Conservation (phyloP, 2,888 invertebrate genomes). For the Tenodera sinensis region DNA sequence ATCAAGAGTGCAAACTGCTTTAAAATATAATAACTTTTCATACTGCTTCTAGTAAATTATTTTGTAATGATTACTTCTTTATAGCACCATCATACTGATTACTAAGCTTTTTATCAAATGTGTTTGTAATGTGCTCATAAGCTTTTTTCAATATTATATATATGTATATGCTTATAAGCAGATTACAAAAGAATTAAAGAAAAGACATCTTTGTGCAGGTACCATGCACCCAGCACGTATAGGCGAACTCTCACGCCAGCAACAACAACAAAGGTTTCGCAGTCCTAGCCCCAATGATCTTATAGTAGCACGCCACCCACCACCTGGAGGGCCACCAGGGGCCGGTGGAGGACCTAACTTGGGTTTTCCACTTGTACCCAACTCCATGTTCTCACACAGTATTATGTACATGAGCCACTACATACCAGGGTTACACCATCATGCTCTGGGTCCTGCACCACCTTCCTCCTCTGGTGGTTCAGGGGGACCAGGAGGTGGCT, state of each 20-base stretch:
- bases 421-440: conserved; percentile 55
- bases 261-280: conserved; percentile 29
- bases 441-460: neutral
- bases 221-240: conserved; percentile 49
- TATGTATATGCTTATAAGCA: no score
- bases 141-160: neutral
- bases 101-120: no score
- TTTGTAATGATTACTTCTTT: no score
- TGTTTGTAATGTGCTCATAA: neutral
- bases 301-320: conserved; percentile 33
- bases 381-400: conserved; percentile 83
- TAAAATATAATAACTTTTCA: no score
- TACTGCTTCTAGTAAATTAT: no score
- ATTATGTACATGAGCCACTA: conserved; percentile 92
- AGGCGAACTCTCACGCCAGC: conserved; percentile 46
- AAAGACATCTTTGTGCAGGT: neutral
- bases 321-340: conserved; percentile 24
- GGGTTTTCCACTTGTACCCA: conserved; percentile 75
- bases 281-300: conserved; percentile 37
- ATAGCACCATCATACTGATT: no score
- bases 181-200: no score
- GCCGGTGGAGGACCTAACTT: conserved; percentile 25
- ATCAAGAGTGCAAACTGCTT: no score
- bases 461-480: neutral
- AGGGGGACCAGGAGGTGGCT: conserved; percentile 4